These are phyloP conservation scores for Psittacus erithacus DNA, from an alignment of 2,113 vertebrate genomes.

Conservation along the genomic window DNA sequence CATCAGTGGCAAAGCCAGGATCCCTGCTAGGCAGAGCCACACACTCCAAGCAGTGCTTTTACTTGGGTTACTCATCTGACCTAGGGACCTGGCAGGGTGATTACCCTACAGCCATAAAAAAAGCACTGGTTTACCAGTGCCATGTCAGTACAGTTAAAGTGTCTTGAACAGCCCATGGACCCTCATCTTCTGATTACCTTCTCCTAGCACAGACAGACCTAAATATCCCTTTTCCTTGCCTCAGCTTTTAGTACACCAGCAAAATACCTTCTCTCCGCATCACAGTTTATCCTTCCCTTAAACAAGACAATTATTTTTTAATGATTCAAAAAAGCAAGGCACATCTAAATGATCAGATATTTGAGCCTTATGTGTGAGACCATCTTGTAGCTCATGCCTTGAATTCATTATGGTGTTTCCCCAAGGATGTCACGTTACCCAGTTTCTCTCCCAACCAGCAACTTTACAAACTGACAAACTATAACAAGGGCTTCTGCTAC, in stretches of 20 bases:
- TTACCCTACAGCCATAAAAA: background rate
- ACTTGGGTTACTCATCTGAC: fast-evolving
- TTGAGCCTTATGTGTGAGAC: background rate
- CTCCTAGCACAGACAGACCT: background rate
- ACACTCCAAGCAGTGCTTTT: background rate
- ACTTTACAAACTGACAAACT: constrained; percentile 13
- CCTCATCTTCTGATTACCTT: background rate
- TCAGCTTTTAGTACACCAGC: background rate
- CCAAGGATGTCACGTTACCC: background rate
- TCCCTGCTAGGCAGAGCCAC: background rate
- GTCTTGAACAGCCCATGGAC: background rate
- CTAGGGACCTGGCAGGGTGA: background rate
- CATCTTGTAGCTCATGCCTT: background rate
- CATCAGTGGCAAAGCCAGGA: background rate
- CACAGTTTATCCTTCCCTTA: background rate
- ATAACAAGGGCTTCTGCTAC: background rate
- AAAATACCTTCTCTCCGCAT: background rate
- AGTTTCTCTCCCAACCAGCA: background rate
- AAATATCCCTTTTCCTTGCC: background rate
- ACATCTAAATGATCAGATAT: background rate
- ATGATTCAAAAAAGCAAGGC: background rate
- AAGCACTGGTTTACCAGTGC: background rate
- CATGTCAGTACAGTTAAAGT: background rate
- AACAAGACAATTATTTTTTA: background rate
- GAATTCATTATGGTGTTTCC: background rate